A percentile compares a stretch with the other conserved stretches of the same genome.
phyloP scores from a whole-genome alignment of 92 coral and sea anemone genomes.

The Siderastrea siderea region DNA sequence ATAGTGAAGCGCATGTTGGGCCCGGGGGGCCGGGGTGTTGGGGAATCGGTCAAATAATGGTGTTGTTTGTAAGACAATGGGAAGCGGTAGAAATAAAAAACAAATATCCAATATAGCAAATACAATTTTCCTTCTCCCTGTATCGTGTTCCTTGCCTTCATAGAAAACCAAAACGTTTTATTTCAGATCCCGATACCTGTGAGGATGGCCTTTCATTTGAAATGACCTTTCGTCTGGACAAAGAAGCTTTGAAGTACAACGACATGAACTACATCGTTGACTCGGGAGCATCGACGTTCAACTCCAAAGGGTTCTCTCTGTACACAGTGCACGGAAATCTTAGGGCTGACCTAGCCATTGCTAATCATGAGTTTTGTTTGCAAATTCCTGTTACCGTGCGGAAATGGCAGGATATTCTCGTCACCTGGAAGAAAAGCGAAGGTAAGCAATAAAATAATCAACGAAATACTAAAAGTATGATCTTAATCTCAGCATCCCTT shows the following conservation, averaged over 20 bases:
- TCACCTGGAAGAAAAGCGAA: conserved; percentile 89
- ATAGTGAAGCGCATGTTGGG: no score
- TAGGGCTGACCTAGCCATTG: conserved; percentile 94
- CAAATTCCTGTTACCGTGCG: conserved; percentile 81
- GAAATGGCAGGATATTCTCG: conserved; percentile 94
- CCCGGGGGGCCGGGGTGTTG: no score
- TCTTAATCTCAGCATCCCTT: no score
- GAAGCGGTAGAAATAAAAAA: no score
- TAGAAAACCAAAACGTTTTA: not conserved
- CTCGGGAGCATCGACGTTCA: conserved; percentile 96
- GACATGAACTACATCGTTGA: conserved; percentile 93
- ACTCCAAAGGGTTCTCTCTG: conserved; percentile 95
- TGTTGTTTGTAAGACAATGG: no score
- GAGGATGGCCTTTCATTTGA: conserved; percentile 93
- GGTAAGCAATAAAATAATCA: conserved; percentile 45
- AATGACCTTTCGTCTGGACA: conserved; percentile 92
- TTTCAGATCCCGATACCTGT: conserved; percentile 90
- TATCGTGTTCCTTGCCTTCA: not conserved
- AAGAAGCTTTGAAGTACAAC: conserved; percentile 69
- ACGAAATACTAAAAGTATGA: no score
- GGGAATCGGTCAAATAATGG: no score
- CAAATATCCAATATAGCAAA: not conserved
- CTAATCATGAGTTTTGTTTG: conserved; percentile 87
- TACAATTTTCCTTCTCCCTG: not conserved
- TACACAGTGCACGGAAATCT: conserved; percentile 88